Evolutionary conservation across 2,113 vertebrate genomes (phyloP), one percentile per base, ranked within the genome.

Genomic region (Catharus minimus): DNA sequence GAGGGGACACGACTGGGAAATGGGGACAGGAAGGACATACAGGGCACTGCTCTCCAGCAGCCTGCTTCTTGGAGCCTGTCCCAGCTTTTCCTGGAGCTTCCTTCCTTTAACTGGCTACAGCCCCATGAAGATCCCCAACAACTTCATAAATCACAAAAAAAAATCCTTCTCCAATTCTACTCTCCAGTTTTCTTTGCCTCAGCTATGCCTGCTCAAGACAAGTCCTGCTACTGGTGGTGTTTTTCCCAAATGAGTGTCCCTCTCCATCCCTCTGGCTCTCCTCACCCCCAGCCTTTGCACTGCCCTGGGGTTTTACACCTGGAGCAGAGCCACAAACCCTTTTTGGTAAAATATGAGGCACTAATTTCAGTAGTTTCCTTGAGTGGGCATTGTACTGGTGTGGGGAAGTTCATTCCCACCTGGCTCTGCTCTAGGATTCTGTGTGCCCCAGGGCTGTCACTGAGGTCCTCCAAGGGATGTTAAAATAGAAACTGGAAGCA

Each of bases 11-110:
- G 41, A 14, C 41, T 41, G 55, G 56, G 50, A 58, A 49, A 7
- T 1, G n/a, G 32, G 2, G 4, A 14, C 30, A 53, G 52, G n/a
- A 52, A 15, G 43, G 43, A 23, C n/a, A 15, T 1, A 4, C n/a
- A 22, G 20, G 44, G 65, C 5, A 7, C 10, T 7, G 30, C 7
- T 15, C 24, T 46, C 36, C 11, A 5, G 15, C 78, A 6, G 5
- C 0, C 0, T 13, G 52, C 20, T 46, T 5, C 9, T 5, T 32
- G 47, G 62, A 72, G 47, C 67, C 41, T 19, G 1, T 22, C 38
- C 18, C 38, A 7, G 39, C 3, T 41, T 36, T 9, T n/a, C 49
- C 52, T 9, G 41, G 39, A 8, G 21, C 39, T 67, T 13, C 47
- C 32, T 55, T 41, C 41, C 30, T 26, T 36, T 22, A 3, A 1